Evolutionary conservation across 2,113 vertebrate species (phyloP).

Genomic region (Oostethus manadensis): DNA sequence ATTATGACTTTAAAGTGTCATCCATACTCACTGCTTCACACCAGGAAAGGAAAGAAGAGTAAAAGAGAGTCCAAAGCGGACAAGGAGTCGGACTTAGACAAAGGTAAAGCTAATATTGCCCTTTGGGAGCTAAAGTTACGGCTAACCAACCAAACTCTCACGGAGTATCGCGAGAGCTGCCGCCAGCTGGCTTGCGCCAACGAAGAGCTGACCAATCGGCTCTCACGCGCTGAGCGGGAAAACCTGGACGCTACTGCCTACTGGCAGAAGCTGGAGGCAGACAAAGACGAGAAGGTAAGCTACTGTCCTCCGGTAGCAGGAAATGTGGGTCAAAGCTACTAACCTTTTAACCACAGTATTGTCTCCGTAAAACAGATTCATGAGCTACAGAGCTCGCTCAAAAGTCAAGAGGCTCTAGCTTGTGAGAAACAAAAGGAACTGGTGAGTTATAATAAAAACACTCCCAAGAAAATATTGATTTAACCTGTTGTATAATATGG

Average conservation of each 20-base stretch:
- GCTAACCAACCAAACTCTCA: constrained; percentile 68
- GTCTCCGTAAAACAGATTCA: constrained; percentile 62
- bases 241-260: constrained; percentile 61
- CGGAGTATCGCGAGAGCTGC: constrained; percentile 66
- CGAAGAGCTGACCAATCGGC: constrained; percentile 70
- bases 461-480: too few species aligned
- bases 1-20: neutral
- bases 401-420: constrained; percentile 59
- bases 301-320: too few species aligned
- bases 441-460: constrained; percentile 50
- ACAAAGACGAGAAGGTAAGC: constrained; percentile 74
- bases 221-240: constrained; percentile 71
- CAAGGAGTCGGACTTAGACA: constrained; percentile 68
- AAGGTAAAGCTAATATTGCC: constrained; percentile 69
- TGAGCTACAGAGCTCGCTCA: constrained; percentile 67
- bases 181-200: constrained; percentile 68
- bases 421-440: constrained; percentile 69
- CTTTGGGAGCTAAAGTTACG: constrained; percentile 78
- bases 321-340: too few species aligned
- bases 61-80: constrained; percentile 56
- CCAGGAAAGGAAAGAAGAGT: constrained; percentile 65
- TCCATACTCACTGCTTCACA: neutral
- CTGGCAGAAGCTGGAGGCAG: constrained; percentile 62
- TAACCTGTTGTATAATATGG: neutral
- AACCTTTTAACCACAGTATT: neutral